Base-by-base conservation (phyloP, 2,888 invertebrate species). In the Aporophyla nigra region DNA sequence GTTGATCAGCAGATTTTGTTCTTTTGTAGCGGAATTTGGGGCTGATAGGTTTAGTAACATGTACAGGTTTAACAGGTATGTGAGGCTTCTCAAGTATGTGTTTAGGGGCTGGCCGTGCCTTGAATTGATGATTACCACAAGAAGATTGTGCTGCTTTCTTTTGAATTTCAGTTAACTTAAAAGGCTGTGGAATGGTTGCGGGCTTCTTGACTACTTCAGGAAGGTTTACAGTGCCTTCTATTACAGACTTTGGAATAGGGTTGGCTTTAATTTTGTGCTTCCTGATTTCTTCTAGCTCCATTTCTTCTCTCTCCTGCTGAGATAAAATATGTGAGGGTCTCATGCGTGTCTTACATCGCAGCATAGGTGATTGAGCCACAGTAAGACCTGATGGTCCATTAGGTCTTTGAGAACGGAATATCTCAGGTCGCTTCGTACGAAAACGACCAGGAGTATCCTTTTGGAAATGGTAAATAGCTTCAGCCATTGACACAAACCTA, bases 251-350 rank as follows among this genome's bases (percentile, higher is more conserved):
- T 71, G 97, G 97, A 67, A 98, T 93, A 5, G 98, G 98, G 74
- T 97, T 96, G 0, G 98, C 98, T 92, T 97, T 98, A 49, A 98
- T 97, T 92, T 97, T 97, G 89, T 97, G 97, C 94, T 97, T 97
- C 89, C 97, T 97, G 16, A 97, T 96, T 91, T 98, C 97, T 90
- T 98, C 97, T 0, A 97, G 80, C 90, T 98, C 97, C 86, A 97
- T 88, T 80, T 97, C 94, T 90, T 98, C 98, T 68, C 96, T 94
- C 85, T 98, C 97, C 82, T 97, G 97, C 71, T 97, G 97, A 21
- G 97, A 97, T 24, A 97, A 84, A n/a, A 96, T 93, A 69, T 96
- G 95, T 0, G 95, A 90, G 0, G 97, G 95, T 54, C 98, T 95
- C 0, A 94, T 91, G 53, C 98, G 97, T 0, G 92, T 90, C 84